Percentiles rank a stretch among this genome's conserved stretches.
Conservation (phyloP, 2,888 invertebrate species). For the Pediacus dermestoides region DNA sequence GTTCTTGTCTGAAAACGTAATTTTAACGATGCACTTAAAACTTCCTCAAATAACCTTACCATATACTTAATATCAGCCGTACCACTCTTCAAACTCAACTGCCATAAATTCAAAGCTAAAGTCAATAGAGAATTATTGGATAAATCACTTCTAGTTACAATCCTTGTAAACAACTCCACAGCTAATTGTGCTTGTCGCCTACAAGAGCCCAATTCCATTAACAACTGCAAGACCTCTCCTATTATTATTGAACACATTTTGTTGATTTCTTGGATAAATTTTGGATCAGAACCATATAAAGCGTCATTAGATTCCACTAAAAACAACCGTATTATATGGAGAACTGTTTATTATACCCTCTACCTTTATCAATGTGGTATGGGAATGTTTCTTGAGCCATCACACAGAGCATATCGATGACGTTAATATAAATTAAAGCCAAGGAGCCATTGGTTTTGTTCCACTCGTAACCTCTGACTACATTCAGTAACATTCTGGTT, state of each 20-base stretch:
- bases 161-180: slow-evolving; percentile 68
- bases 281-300: slow-evolving; percentile 84
- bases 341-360: background rate
- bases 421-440: slow-evolving; percentile 67
- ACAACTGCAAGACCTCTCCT: slow-evolving; percentile 66
- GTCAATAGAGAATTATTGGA: slow-evolving; percentile 56
- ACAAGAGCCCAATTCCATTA: slow-evolving; percentile 61
- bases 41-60: slow-evolving; percentile 33
- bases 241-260: slow-evolving; percentile 72
- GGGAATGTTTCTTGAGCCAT: slow-evolving; percentile 79
- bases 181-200: slow-evolving; percentile 70
- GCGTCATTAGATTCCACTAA: slow-evolving; percentile 89
- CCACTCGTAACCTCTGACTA: slow-evolving; percentile 72
- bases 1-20: slow-evolving; percentile 30
- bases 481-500: slow-evolving; percentile 75
- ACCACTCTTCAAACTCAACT: slow-evolving; percentile 65
- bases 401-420: slow-evolving; percentile 73
- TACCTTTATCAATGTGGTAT: slow-evolving; percentile 82
- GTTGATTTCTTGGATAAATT: slow-evolving; percentile 78
- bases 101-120: slow-evolving; percentile 79
- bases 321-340: slow-evolving; percentile 33
- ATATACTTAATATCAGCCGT: slow-evolving; percentile 41
- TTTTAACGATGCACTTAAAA: slow-evolving; percentile 6
- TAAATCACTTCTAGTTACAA: slow-evolving; percentile 64
- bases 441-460: slow-evolving; percentile 64